Conservation (phyloP, 1,140 invertebrate genomes). For the Sesamia nonagrioides region DNA sequence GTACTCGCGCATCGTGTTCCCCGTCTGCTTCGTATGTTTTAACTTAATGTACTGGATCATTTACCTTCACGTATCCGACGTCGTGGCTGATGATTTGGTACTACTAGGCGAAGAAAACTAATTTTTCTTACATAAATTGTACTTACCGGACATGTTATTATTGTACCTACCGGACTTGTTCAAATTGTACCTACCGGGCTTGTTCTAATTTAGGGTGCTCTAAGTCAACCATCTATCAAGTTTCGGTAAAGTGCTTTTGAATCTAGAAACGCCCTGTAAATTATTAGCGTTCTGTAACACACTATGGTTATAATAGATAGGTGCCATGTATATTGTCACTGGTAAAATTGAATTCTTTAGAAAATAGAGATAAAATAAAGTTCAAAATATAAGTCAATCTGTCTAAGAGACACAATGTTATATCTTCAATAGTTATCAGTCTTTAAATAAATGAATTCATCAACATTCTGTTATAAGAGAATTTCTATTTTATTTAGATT, state of each 20-base stretch:
- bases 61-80: conserved; percentile 97
- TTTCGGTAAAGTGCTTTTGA: conserved; percentile 38
- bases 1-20: conserved; percentile 98
- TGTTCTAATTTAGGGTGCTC: conserved; percentile 52
- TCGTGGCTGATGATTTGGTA: conserved; percentile 97
- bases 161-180: conserved; percentile 46
- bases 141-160: too few relatives aligned
- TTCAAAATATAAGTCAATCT: conserved; percentile 43
- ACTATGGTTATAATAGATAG: conserved; percentile 40
- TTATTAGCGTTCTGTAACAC: conserved; percentile 36
- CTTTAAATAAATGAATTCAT: background rate
- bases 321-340: conserved; percentile 40
- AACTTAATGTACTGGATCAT: conserved; percentile 99
- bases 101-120: conserved; percentile 93
- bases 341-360: conserved; percentile 44
- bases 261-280: conserved; percentile 18
- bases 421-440: conserved; percentile 31
- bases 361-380: conserved; percentile 44
- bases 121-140: conserved; percentile 37
- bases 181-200: conserved; percentile 43
- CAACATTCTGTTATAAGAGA: background rate
- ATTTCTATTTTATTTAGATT: conserved; percentile 17
- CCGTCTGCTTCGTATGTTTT: conserved; percentile 98
- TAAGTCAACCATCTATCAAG: conserved; percentile 49
- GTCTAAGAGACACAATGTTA: conserved; percentile 44